A percentile compares a stretch with the other conserved stretches of the same genome.
phyloP scores from a whole-genome alignment of 2,113 vertebrate genomes.

The Hemicordylus capensis region DNA sequence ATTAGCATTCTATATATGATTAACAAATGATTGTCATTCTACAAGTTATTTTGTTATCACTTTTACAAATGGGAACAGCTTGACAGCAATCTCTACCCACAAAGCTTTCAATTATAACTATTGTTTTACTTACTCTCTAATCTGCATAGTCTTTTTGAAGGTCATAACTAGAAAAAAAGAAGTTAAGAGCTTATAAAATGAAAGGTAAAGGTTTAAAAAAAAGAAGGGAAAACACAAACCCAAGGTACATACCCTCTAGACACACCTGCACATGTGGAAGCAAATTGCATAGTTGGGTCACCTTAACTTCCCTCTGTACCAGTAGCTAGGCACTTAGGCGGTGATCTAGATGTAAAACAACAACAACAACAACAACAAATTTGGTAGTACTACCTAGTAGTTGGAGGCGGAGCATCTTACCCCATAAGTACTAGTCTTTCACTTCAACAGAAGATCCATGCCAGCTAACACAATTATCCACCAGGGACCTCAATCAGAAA shows the following conservation, averaged over 20 bases:
- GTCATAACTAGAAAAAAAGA: conserved; percentile 37
- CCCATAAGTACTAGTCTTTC: not conserved
- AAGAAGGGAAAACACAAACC: not conserved
- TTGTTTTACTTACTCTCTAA: conserved; percentile 11
- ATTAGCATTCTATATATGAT: conserved; percentile 14
- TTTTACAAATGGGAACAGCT: conserved; percentile 37
- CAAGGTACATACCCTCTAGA: not conserved
- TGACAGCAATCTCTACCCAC: conserved; percentile 26
- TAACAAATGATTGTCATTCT: conserved; percentile 13
- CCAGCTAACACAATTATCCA: not conserved
- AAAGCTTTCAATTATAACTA: conserved; percentile 1
- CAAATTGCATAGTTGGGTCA: not conserved
- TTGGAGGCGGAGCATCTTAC: not conserved
- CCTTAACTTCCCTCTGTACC: not conserved
- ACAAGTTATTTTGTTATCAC: not conserved
- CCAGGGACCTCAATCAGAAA: too few relatives aligned
- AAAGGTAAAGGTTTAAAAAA: conserved; percentile 7
- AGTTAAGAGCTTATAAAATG: not conserved
- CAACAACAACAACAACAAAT: too few relatives aligned
- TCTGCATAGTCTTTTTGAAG: conserved; percentile 25
- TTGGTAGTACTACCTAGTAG: not conserved
- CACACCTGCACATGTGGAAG: not conserved
- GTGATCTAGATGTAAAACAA: too few relatives aligned
- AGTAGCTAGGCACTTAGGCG: not conserved
- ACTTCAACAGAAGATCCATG: not conserved